Evolutionary conservation across 2,113 vertebrate genomes (phyloP).

Genomic region (Barnardius zonarius): DNA sequence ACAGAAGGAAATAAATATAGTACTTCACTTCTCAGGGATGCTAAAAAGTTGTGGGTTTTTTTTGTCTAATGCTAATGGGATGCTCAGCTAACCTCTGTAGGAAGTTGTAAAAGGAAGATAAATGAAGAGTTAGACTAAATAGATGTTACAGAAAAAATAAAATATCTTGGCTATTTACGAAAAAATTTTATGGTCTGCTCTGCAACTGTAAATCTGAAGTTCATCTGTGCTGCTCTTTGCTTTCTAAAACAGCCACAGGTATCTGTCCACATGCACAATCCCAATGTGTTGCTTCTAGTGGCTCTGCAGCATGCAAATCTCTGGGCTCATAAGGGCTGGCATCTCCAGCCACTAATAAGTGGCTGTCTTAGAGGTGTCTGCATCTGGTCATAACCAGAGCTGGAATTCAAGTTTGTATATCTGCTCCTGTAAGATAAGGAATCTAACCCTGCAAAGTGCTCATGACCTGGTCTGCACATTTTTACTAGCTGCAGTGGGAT

Average conservation of each 20-base stretch:
- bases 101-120: conserved; percentile 17
- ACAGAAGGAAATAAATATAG: conserved; percentile 18
- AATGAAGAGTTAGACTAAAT: background rate
- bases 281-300: background rate
- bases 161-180: background rate
- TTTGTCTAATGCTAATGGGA: background rate
- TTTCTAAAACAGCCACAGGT: background rate
- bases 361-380: background rate
- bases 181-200: background rate
- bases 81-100: background rate
- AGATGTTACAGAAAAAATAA: background rate
- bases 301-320: background rate
- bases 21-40: background rate
- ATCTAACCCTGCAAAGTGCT: background rate
- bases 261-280: background rate
- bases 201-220: background rate
- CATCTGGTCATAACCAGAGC: background rate
- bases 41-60: background rate
- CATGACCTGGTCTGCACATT: background rate
- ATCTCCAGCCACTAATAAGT: background rate
- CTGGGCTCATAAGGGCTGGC: background rate
- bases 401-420: background rate
- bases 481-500: background rate
- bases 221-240: background rate
- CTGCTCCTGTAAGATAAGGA: background rate